Conservation (phyloP, 2,888 invertebrate genomes). For the Taphrorychus bicolor region DNA sequence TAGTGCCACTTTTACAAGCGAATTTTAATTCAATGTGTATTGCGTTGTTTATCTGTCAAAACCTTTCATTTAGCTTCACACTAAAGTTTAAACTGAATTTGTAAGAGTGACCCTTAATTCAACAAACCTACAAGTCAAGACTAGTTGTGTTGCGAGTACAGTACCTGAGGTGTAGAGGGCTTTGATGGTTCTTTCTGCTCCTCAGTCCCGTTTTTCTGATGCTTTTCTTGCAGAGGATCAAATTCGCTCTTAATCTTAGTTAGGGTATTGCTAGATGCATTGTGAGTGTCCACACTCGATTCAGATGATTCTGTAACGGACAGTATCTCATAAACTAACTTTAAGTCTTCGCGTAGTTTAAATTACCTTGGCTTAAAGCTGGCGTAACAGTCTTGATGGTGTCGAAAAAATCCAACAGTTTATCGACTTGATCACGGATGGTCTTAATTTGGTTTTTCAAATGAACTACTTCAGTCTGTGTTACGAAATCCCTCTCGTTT, state of each 20-base stretch:
- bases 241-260: slow-evolving; percentile 64
- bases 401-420: slow-evolving; percentile 66
- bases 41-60: too few relatives aligned
- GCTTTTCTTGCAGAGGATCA: slow-evolving; percentile 64
- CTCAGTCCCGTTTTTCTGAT: slow-evolving; percentile 51
- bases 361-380: slow-evolving; percentile 43
- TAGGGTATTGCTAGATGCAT: slow-evolving; percentile 35
- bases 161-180: slow-evolving; percentile 49
- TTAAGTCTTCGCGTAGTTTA: not conserved
- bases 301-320: slow-evolving; percentile 15
- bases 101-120: too few relatives aligned
- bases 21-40: too few relatives aligned
- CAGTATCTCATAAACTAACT: too few relatives aligned
- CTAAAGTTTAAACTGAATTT: too few relatives aligned
- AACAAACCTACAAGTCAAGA: not conserved
- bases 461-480: slow-evolving; percentile 59
- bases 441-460: slow-evolving; percentile 59
- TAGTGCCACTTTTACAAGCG: too few relatives aligned
- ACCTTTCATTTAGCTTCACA: too few relatives aligned
- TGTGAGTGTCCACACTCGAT: not conserved
- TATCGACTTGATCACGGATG: slow-evolving; percentile 68
- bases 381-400: slow-evolving; percentile 43
- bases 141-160: not conserved
- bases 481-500: slow-evolving; percentile 48
- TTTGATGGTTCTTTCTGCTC: slow-evolving; percentile 51